Evolutionary conservation across 1,140 invertebrate genomes (phyloP).

Genomic region (Zaprionus camerounensis): DNA sequence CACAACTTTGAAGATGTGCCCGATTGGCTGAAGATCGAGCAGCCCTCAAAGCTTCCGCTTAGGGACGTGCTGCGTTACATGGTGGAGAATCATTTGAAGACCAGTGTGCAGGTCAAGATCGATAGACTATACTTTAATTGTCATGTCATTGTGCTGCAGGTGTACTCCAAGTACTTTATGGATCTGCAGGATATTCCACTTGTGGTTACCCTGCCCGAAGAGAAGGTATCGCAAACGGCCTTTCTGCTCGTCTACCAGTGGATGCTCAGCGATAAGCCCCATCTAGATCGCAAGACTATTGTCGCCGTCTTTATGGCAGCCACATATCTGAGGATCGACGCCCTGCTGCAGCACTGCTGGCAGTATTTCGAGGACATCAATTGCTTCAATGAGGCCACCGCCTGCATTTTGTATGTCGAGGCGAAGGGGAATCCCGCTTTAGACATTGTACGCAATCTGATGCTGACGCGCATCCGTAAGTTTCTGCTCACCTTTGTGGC

Average conservation of each 20-base stretch:
- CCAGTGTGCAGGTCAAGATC: constrained; percentile 71
- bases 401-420: constrained; percentile 87
- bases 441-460: constrained; percentile 85
- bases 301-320: constrained; percentile 89
- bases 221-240: constrained; percentile 86
- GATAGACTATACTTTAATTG: constrained; percentile 70
- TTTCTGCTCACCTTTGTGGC: constrained; percentile 90
- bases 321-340: constrained; percentile 89
- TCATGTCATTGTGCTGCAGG: constrained; percentile 71
- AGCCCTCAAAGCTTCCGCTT: constrained; percentile 52
- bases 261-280: constrained; percentile 89
- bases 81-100: constrained; percentile 65
- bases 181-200: constrained; percentile 34
- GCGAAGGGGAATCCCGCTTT: constrained; percentile 84
- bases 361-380: constrained; percentile 87
- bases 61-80: constrained; percentile 58
- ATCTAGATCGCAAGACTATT: constrained; percentile 88
- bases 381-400: constrained; percentile 89
- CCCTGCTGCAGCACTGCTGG: constrained; percentile 90
- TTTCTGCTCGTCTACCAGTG: constrained; percentile 90
- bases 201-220: constrained; percentile 38
- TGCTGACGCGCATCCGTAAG: constrained; percentile 90
- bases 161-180: constrained; percentile 73
- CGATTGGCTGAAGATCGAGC: constrained; percentile 57
- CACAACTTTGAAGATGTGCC: constrained; percentile 54